Evolutionary conservation across 1,140 invertebrate genomes (phyloP).

Genomic region (Heliconius himera): DNA sequence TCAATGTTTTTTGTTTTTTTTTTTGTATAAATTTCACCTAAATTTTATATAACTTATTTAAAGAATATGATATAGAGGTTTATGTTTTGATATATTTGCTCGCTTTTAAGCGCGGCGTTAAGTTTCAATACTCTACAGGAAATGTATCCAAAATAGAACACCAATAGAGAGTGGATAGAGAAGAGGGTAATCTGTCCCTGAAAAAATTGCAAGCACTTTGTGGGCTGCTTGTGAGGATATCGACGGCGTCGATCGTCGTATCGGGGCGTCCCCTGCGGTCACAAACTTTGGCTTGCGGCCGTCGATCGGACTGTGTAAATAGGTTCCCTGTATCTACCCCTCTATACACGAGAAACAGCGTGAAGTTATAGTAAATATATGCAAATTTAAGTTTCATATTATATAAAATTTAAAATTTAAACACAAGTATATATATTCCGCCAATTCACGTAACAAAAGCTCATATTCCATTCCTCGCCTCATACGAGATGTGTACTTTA

Average conservation of each 20-base stretch:
- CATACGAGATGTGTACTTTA: constrained; percentile 18
- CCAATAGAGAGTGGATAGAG: no score
- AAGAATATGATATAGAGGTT: neutral
- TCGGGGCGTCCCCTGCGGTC: no score
- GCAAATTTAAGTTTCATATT: neutral
- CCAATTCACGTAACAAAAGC: neutral
- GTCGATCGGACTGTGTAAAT: no score
- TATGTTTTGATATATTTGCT: neutral
- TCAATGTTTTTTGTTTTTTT: neutral
- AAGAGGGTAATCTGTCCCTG: no score
- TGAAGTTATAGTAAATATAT: neutral
- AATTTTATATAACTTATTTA: neutral
- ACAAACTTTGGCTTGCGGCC: no score
- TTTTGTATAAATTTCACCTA: neutral
- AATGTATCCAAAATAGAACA: no score
- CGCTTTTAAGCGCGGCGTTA: no score
- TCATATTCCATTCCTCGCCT: constrained; percentile 1
- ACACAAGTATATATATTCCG: neutral
- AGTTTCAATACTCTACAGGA: no score
- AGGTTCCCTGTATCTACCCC: no score
- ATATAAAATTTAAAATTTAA: neutral
- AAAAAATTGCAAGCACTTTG: no score
- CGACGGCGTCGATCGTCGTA: no score
- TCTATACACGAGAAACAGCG: neutral
- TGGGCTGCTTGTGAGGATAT: no score